Base-by-base conservation (phyloP, 2,888 invertebrate species). In the Hyposoter didymator region DNA sequence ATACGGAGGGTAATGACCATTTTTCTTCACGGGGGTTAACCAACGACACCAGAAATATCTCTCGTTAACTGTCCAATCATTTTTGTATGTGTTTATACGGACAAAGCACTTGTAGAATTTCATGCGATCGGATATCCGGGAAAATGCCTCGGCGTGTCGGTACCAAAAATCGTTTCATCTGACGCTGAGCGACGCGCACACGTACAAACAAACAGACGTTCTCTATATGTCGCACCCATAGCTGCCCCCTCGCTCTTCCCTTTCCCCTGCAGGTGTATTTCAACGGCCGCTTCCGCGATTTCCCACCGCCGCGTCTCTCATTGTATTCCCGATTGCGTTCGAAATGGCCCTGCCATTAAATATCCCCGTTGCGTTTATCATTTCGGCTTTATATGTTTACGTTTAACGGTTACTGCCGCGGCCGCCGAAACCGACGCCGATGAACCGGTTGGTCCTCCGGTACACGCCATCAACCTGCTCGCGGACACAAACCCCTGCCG, bases 301-400 rank as follows among this genome's bases (percentile, higher is more conserved):
- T 72, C 32, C 32, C 45, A 17, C 22, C 76, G 70, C 22, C 76
- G 70, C 75, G 79, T 52, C 66, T 78, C 87, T 87, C 86, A 84
- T 85, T 17, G 12, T 88, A 86, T 88, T 72, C 82, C 78, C 82
- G 67, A 83, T 83, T 84, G 84, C 86, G 82, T 80, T 81, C 87
- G 87, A 88, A 90, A 89, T 86, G 82, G 88, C 88, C 84, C 78
- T 84, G 89, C 90, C 91, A 91, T 92, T 92, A 91, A 91, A 91
- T 90, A 90, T 91, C 89, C 89, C 89, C 87, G 88, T 90, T 89
- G 90, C 92, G 90, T 91, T 91, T 90, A 91, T 92, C 92, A 90
- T 92, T 90, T 90, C 89, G 89, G 91, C 89, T 91, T 92, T 92
- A 91, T 89, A 89, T 89, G 90, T 89, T 92, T 90, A 90, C 90